phyloP scores from a whole-genome alignment of 2,888 invertebrate genomes.

The Aporophyla lueneburgensis region DNA sequence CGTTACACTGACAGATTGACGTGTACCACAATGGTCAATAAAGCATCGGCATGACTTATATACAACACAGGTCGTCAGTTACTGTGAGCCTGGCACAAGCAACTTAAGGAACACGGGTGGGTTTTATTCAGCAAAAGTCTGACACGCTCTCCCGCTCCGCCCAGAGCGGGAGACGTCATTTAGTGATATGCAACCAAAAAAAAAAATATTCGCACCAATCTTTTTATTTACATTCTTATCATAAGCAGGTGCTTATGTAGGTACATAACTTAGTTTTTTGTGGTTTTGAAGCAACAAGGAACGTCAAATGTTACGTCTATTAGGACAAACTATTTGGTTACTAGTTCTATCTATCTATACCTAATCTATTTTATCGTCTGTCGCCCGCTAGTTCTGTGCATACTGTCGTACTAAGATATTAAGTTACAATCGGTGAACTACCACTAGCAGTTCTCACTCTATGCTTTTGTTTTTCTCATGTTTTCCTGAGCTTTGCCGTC shows the following conservation, averaged over 20 bases:
- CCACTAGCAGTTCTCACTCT: background rate
- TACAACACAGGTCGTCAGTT: too few species aligned
- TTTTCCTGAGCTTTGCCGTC: background rate
- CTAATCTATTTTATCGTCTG: background rate
- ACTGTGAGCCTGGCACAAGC: too few species aligned
- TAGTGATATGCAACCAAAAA: too few species aligned
- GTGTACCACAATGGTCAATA: background rate
- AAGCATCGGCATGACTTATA: background rate
- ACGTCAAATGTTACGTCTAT: background rate
- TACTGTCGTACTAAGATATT: background rate
- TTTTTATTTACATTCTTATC: too few species aligned
- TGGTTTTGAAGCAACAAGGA: background rate
- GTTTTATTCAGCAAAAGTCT: too few species aligned
- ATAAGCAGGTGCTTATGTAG: too few species aligned
- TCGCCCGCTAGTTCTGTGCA: background rate
- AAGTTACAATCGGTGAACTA: background rate
- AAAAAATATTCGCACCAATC: too few species aligned
- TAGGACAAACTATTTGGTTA: background rate
- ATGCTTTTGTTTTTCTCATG: conserved; percentile 7
- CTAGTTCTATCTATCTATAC: background rate
- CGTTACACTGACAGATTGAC: background rate
- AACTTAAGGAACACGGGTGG: too few species aligned
- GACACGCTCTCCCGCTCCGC: too few species aligned
- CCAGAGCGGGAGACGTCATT: too few species aligned
- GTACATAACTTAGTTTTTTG: too few species aligned